Conservation (phyloP, 2,113 vertebrate species). For the Isichthys henryi region DNA sequence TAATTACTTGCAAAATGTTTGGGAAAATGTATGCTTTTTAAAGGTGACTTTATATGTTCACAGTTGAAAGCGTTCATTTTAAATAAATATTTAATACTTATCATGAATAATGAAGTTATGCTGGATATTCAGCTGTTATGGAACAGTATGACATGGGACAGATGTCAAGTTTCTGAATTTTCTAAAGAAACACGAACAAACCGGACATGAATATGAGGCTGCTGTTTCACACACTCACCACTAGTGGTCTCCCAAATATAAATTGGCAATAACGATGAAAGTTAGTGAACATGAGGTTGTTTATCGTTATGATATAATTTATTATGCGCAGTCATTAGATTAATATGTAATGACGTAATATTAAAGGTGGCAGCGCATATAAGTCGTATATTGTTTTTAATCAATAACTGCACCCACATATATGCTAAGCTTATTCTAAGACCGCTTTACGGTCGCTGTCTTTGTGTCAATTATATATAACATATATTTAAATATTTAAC, state of each 20-base stretch:
- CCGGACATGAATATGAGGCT: not conserved
- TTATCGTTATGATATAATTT: conserved; percentile 14
- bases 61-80: not conserved
- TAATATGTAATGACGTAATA: conserved; percentile 11
- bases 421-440: conserved; percentile 1
- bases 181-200: not conserved
- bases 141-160: not conserved
- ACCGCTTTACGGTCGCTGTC: not conserved
- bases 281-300: not conserved
- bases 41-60: not conserved
- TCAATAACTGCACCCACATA: not conserved
- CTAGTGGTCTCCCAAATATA: conserved; percentile 21
- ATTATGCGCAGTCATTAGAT: conserved; percentile 15
- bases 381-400: conserved; percentile 17
- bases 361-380: not conserved
- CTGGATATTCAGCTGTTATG: not conserved
- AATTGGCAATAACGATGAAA: not conserved
- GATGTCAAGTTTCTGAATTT: not conserved
- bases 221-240: conserved; percentile 12
- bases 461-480: not conserved
- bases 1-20: not conserved
- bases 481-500: not conserved
- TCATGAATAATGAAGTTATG: not conserved
- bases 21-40: not conserved
- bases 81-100: not conserved